Evolutionary conservation across 2,113 vertebrate genomes (phyloP), one percentile per base, ranked within the genome.

Genomic region (Archocentrus centrarchus): DNA sequence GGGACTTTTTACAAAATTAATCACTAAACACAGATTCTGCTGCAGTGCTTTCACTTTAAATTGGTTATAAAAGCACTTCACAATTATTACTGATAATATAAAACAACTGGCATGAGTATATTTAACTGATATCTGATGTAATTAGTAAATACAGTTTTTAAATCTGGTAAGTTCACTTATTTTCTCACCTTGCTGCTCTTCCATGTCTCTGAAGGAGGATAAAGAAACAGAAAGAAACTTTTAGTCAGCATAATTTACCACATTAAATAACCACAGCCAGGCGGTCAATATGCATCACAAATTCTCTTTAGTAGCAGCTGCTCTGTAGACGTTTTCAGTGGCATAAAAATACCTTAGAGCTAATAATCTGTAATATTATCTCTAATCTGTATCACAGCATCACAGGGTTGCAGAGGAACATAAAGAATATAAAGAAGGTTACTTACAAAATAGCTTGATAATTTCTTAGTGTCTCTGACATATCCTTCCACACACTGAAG

Each of bases 301-400:
- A 8, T 44, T 70, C 44, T 50, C 66, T 50, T 50, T 50, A 70
- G 22, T 70, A 4, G 41, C 22, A 50, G 64, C 41, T 70, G 64
- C 22, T 22, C 41, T 44, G 24, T 7, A 44, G 10, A 68, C 27
- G 0, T 41, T 11, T 20, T 50, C 41, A 70, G 5, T 13, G 11
- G 32, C 35, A 20, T 32, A 47, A 50, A n/a, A 47, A 50, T n/a
- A 0, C 0, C 22, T 17, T 20, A 47, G 22, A 27, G 24, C 30
- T 30, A 50, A 24, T 70, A 30, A 70, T 20, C 44, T 47, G 22
- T 30, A 68, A 47, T 27, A 68, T 24, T 24, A 24, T 5, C 64
- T 27, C 22, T 47, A 44, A 66, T 66, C 22, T 70, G 15, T 7
- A 50, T 70, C 41, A 44, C 41, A 30, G 24, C 24, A 18, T 70